Evolutionary conservation across 2,888 invertebrate genomes (phyloP), one percentile per base, ranked within the genome.

Genomic region (Cantharis flavilabris): DNA sequence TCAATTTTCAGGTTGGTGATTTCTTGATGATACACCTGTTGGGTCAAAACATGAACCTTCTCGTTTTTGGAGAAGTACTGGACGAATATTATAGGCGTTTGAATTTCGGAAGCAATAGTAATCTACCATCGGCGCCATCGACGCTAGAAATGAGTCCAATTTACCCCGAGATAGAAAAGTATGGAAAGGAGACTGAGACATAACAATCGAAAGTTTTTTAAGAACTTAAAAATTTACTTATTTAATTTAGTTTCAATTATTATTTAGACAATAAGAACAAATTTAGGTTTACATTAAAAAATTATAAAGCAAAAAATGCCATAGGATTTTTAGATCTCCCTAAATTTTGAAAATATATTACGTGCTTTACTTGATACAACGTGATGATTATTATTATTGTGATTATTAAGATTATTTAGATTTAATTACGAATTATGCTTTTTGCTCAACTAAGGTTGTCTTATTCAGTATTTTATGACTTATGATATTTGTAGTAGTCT

Each of bases 101-200:
- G 73, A 93, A 93, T 83, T 90, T 93, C 80, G 93, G 93, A 71
- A 94, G 94, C 83, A 94, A 94, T 86, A 93, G 94, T 78, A 88
- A 88, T 81, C 86, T 92, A 73, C 96, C 96, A 0, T 96, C 96
- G 0, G 96, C 96, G 3, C 96, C 96, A 0, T 96, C 96, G 73
- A 96, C 96, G 16, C 89, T 96, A 81, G 96, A 96, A 89, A 95
- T 96, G 94, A 93, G 94, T 75, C 95, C 95, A 5, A 95, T 96
- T 78, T 96, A 96, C 88, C 95, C 96, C 23, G 93, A 93, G 86
- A 93, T 94, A 79, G 93, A 94, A 82, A 94, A 93, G 86, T 94
- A 91, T 88, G 92, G 93, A 84, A 95, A 95, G 88, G 96, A 96
- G 89, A 95, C 95, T 76, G 95, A 95, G 89, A 94, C 95, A 89